A percentile compares a stretch with the other conserved stretches of the same genome.
Evolutionary conservation across 2,797 vertebrate genomes (phyloP).

Genomic region (Meda fulgida): DNA sequence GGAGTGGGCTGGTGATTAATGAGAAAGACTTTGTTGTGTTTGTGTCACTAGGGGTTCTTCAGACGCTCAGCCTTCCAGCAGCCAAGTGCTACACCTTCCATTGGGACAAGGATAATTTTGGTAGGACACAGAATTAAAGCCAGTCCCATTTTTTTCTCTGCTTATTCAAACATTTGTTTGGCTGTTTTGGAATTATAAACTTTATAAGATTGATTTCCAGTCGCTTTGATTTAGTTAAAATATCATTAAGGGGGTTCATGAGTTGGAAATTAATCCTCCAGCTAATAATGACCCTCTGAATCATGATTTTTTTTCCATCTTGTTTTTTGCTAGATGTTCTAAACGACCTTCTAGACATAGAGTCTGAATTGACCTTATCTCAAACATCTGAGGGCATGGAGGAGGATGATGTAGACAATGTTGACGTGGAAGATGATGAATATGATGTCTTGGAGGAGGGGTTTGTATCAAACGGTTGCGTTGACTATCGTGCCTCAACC

Average conservation of each 20-base stretch:
- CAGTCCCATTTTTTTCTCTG: background rate
- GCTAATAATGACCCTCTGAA: background rate
- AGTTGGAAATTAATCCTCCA: background rate
- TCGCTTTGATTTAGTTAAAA: slow-evolving; percentile 27
- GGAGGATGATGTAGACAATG: slow-evolving; percentile 70
- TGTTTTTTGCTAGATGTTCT: slow-evolving; percentile 81
- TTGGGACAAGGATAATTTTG: slow-evolving; percentile 97
- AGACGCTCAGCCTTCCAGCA: slow-evolving; percentile 84
- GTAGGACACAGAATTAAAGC: slow-evolving; percentile 73
- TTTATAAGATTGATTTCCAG: background rate
- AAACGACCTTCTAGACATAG: slow-evolving; percentile 85
- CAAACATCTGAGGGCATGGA: slow-evolving; percentile 44
- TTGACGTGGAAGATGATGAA: slow-evolving; percentile 62
- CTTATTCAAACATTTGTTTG: slow-evolving; percentile 18
- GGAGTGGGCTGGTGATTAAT: slow-evolving; percentile 5
- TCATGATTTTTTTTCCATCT: background rate
- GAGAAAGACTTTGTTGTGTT: slow-evolving; percentile 51
- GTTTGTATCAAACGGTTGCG: slow-evolving; percentile 63
- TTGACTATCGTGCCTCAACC: slow-evolving; percentile 81
- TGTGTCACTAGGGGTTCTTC: slow-evolving; percentile 75
- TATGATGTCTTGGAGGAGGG: slow-evolving; percentile 64
- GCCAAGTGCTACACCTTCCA: slow-evolving; percentile 90
- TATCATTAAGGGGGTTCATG: background rate
- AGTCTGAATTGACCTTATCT: slow-evolving; percentile 69
- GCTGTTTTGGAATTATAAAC: slow-evolving; percentile 8